Percentiles rank a stretch among this genome's conserved stretches.
Evolutionary conservation across 2,113 vertebrate genomes (phyloP).

Genomic region (Sebastes schlegelii): DNA sequence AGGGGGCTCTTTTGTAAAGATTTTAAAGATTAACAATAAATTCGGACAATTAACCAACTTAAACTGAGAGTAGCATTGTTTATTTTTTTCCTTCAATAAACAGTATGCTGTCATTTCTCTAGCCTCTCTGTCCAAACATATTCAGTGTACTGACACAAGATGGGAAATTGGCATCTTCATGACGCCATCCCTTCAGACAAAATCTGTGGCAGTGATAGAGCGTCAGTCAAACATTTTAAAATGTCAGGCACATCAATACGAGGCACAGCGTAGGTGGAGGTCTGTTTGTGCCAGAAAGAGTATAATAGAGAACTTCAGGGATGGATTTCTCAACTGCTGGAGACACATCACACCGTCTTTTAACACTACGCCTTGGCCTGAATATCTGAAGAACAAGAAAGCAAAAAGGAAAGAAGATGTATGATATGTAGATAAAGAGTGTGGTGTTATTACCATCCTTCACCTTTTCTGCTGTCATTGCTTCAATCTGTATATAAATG

Average conservation of each 20-base stretch:
- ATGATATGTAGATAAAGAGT: neutral
- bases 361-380: slow-evolving; percentile 33
- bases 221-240: slow-evolving; percentile 69
- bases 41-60: neutral
- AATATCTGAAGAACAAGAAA: slow-evolving; percentile 35
- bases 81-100: slow-evolving; percentile 1
- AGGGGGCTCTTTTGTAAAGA: neutral
- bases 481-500: neutral
- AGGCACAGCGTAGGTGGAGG: slow-evolving; percentile 61
- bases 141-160: slow-evolving; percentile 33
- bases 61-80: neutral
- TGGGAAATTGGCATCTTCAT: slow-evolving; percentile 49
- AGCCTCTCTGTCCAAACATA: slow-evolving; percentile 28
- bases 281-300: slow-evolving; percentile 66
- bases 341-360: slow-evolving; percentile 40
- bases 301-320: slow-evolving; percentile 57
- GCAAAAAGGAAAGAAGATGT: neutral
- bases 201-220: slow-evolving; percentile 59
- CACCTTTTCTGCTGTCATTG: neutral
- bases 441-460: slow-evolving; percentile 1
- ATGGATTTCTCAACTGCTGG: slow-evolving; percentile 54
- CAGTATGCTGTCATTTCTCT: slow-evolving; percentile 3
- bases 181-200: slow-evolving; percentile 49
- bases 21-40: neutral
- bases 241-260: slow-evolving; percentile 68